Evolutionary conservation across 2,888 invertebrate genomes (phyloP).

Genomic region (Drosophila anomalata): DNA sequence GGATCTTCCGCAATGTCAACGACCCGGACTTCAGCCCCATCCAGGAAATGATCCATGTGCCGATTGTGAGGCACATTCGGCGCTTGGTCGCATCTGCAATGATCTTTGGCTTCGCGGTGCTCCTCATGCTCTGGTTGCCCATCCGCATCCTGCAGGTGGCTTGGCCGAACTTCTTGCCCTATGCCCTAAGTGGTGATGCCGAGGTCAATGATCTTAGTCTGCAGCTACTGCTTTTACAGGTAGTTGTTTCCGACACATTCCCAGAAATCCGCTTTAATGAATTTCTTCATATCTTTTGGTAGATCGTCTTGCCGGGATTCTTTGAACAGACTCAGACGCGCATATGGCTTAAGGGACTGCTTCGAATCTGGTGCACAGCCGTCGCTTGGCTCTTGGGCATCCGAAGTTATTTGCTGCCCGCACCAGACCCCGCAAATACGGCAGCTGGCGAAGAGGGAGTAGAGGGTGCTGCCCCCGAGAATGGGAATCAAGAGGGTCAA

Average conservation of each 20-base stretch:
- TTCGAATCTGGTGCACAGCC: slow-evolving; percentile 93
- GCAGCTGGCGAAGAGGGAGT: slow-evolving; percentile 32
- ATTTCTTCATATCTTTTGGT: neutral
- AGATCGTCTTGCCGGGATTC: slow-evolving; percentile 97
- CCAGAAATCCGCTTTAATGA: neutral
- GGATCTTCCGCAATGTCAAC: slow-evolving; percentile 99
- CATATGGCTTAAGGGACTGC: slow-evolving; percentile 95
- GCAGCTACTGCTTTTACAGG: slow-evolving; percentile 95
- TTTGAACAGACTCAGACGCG: slow-evolving; percentile 98
- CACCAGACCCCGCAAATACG: slow-evolving; percentile 58
- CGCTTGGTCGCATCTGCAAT: slow-evolving; percentile 96
- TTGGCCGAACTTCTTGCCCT: slow-evolving; percentile 96
- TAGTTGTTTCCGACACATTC: slow-evolving; percentile 58
- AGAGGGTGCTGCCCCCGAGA: slow-evolving; percentile 31
- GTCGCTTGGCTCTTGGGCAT: slow-evolving; percentile 94
- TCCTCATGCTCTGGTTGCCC: slow-evolving; percentile 98
- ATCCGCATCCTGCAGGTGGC: slow-evolving; percentile 92
- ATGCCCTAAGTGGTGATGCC: slow-evolving; percentile 94
- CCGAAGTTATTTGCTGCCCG: slow-evolving; percentile 91
- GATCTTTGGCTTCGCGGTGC: slow-evolving; percentile 97
- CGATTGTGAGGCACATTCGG: slow-evolving; percentile 95
- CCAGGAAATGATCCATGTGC: slow-evolving; percentile 98
- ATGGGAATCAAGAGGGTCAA: slow-evolving; percentile 61
- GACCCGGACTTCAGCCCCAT: slow-evolving; percentile 99
- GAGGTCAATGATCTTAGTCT: slow-evolving; percentile 97